Percentiles rank a stretch among this genome's conserved stretches.
These are phyloP conservation scores for Polypedilum pembai DNA, from an alignment of 1,140 invertebrate genomes.

Conservation along the genomic window DNA sequence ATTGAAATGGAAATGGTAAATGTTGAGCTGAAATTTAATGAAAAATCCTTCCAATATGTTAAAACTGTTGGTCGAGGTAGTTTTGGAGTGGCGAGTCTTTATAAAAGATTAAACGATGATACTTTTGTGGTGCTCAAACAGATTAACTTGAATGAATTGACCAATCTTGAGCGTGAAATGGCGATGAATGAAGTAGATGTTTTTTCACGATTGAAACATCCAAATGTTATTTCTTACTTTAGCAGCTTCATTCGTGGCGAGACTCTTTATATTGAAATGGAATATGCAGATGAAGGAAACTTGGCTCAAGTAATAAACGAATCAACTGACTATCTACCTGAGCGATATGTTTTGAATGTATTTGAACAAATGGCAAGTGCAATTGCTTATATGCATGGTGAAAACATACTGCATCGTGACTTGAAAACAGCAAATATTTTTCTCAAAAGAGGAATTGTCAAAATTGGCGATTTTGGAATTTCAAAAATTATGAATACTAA, in stretches of 20 bases:
- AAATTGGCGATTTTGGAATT: conserved; percentile 75
- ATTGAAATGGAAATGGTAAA: conserved; percentile 3
- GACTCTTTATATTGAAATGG: conserved; percentile 71
- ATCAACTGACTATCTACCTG: conserved; percentile 43
- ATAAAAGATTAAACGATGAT: conserved; percentile 56
- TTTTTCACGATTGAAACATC: conserved; percentile 62
- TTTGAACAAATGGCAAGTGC: conserved; percentile 65
- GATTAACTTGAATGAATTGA: conserved; percentile 66
- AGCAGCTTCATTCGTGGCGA: conserved; percentile 69
- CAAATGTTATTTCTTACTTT: conserved; percentile 67
- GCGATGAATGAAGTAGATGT: conserved; percentile 72
- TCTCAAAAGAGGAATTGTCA: conserved; percentile 56
- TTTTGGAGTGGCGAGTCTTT: conserved; percentile 67
- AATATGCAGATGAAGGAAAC: conserved; percentile 71
- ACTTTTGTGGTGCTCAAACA: conserved; percentile 67
- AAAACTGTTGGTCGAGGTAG: conserved; percentile 47
- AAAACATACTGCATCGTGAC: conserved; percentile 68
- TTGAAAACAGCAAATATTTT: conserved; percentile 74
- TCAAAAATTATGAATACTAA: conserved; percentile 65
- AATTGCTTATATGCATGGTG: conserved; percentile 63
- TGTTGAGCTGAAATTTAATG: neutral
- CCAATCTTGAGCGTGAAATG: conserved; percentile 56
- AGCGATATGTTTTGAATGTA: conserved; percentile 56
- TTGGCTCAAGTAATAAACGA: conserved; percentile 56
- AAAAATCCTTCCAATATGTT: neutral